Conservation (phyloP, 2,888 invertebrate genomes). For the Dolomedes plantarius region DNA sequence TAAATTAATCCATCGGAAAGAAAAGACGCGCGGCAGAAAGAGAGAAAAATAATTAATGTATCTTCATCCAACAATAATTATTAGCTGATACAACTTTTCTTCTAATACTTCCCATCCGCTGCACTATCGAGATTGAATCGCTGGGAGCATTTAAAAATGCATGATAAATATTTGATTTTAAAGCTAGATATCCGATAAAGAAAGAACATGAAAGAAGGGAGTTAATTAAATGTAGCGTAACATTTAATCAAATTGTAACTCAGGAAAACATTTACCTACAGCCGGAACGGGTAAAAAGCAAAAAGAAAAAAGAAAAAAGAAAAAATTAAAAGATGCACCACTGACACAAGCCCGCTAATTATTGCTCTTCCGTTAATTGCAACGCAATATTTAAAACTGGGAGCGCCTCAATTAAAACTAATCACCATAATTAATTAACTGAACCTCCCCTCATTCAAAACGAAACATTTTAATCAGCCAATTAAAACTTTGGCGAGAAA, state of each 20-base stretch:
- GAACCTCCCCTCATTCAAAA: slow-evolving; percentile 30
- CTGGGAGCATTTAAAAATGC: slow-evolving; percentile 3
- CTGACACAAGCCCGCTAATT: slow-evolving; percentile 38
- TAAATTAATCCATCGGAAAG: too few relatives aligned
- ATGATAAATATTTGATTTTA: slow-evolving; percentile 6
- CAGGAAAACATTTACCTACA: slow-evolving; percentile 14
- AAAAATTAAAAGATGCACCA: neutral
- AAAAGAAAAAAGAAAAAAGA: too few relatives aligned
- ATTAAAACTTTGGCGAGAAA: slow-evolving; percentile 35
- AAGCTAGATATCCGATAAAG: slow-evolving; percentile 2
- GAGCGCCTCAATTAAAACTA: slow-evolving; percentile 70
- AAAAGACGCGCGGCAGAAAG: too few relatives aligned
- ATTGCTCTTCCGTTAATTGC: slow-evolving; percentile 59
- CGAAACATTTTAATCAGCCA: slow-evolving; percentile 66
- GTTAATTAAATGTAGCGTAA: slow-evolving; percentile 15
- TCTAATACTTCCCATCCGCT: neutral
- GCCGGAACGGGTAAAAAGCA: neutral
- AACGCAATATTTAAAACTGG: slow-evolving; percentile 64
- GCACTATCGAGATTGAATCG: neutral
- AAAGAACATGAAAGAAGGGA: neutral
- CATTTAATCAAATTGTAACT: slow-evolving; percentile 7
- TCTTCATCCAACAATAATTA: neutral
- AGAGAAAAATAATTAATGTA: neutral
- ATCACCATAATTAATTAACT: slow-evolving; percentile 71
- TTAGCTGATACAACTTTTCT: neutral